Base-by-base conservation (phyloP, 2,797 vertebrate species). In the Muscicapa striata region DNA sequence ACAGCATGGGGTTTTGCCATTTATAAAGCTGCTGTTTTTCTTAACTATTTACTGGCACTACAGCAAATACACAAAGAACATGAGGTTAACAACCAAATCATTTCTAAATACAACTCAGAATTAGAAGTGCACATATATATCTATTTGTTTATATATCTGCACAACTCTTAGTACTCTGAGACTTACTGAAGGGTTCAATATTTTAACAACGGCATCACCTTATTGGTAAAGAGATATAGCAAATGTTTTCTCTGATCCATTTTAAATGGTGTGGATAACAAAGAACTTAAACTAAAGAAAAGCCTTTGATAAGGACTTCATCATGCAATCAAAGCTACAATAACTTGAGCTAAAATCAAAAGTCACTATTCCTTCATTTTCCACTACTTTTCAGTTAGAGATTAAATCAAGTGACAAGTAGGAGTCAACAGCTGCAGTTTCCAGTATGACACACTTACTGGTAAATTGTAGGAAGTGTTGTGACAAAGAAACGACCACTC, bases 401-500 rank as follows among this genome's bases (percentile, higher is more conserved):
- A 81, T 86, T 52, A 24, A 81, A 81, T 54, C 16, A 73, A 85
- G 29, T 24, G 26, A 79, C 23, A 74, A 79, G n/a, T 5, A 73
- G 26, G 34, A 83, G 23, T 52, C 51, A 72, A 48, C 18, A 70
- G 34, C 22, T 77, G 46, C 45, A 20, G 51, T 34, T 89, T 18
- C 45, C 48, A 73, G 19, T 41, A 63, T 18, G 57, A 75, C 26
- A 89, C 86, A 98, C 98, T 98, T 98, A 98, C 98, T 98, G 98
- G 95, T 98, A 98, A 96, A 98, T 98, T 52, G 98, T 98, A 93
- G 98, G 98, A 89, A 99, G 98, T 63, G 98, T 98, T 74, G 98
- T 99, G 76, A 99, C 98, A 94, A 99, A 98, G 97, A 99, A 99
- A 80, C 98, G 98, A 87, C 98, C 98, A 86, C 98, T 98, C 97